Base-by-base conservation (phyloP, 30 jellyfish, hydroid and myxozoan genomes). In the Chrysaora quinquecirrha region DNA sequence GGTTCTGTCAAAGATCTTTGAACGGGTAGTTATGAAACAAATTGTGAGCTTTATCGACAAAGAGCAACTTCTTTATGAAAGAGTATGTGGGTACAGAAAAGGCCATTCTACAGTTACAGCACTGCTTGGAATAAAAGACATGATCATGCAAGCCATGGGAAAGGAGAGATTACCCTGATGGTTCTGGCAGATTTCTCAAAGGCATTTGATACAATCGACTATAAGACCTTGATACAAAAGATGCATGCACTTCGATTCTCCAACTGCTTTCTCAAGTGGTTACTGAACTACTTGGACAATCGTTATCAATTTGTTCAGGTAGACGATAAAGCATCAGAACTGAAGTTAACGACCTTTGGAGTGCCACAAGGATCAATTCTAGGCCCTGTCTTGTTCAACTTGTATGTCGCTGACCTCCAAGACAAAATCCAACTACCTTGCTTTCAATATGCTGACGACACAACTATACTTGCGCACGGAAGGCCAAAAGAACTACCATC, bases 121-220 rank as follows among this genome's bases (percentile, higher is more conserved):
- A 66, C 86, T 75, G 9, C 90, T 60, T 31, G 82, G 82, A 46
- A 32, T 64, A 25, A 34, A 64, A 66, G 86, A 85, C 78, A 48
- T 21, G 76, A 64, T 85, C 47, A 85, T 65, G 56, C 70, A 47
- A 64, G 84, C 79, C 9, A 76, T 75, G 86, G 79, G 74, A 7
- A 75, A 27, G 82, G 89, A 0, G 89, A 87, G 46, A 82, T 87
- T 28, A 78, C 94, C 43, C 29, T 87, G 67, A 70, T 78, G 78
- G 96, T 79, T 38, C 64, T 34, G 9, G 93, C 89, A 29, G 96
- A 87, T 82, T 87, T 58, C 89, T 87, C 93, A 46, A 79, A 87
- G 34, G 89, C 96, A 52, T 88, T 88, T 48, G 94, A 88, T 34
- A 80, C 97, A 34, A 83, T 79, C 78, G 80, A 71, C 23, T 71